Percentiles rank a stretch among this genome's conserved stretches.
Evolutionary conservation across 2,888 invertebrate genomes (phyloP).

Genomic region (Venustoraphidia nigricollis): DNA sequence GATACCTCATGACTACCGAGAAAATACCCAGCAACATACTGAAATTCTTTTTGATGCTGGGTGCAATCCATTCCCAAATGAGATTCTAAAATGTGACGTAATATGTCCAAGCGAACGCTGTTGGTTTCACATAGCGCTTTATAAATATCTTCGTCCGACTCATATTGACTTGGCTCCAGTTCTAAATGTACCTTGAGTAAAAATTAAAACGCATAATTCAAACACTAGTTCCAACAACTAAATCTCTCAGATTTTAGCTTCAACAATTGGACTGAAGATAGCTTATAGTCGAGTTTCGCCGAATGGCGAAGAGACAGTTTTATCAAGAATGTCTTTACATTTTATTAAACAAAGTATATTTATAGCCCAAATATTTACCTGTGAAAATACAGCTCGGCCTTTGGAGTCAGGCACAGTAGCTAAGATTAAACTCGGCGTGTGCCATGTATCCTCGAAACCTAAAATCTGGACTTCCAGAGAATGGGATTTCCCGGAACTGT

Average conservation of each 20-base stretch:
- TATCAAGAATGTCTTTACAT: background rate
- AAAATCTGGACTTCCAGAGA: slow-evolving; percentile 60
- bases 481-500: slow-evolving; percentile 39
- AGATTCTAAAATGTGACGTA: slow-evolving; percentile 55
- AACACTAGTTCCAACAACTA: too few relatives aligned
- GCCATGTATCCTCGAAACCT: slow-evolving; percentile 77
- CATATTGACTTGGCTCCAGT: slow-evolving; percentile 53
- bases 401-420: slow-evolving; percentile 46
- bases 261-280: too few relatives aligned
- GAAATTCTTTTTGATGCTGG: slow-evolving; percentile 17
- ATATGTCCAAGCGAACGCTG: slow-evolving; percentile 58
- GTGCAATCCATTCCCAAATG: slow-evolving; percentile 52
- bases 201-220: too few relatives aligned
- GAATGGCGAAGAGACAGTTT: too few relatives aligned
- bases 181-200: slow-evolving; percentile 58
- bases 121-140: slow-evolving; percentile 43
- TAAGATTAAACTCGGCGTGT: slow-evolving; percentile 64
- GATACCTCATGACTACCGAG: slow-evolving; percentile 66
- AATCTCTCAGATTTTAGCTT: too few relatives aligned
- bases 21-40: slow-evolving; percentile 55
- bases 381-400: slow-evolving; percentile 68
- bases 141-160: slow-evolving; percentile 42
- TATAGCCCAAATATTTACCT: slow-evolving; percentile 29
- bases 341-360: background rate
- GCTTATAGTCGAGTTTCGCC: too few relatives aligned